A percentile compares a stretch with the other conserved stretches of the same genome.
phyloP scores from a whole-genome alignment of 2,797 vertebrate species.

The Dallia pectoralis region DNA sequence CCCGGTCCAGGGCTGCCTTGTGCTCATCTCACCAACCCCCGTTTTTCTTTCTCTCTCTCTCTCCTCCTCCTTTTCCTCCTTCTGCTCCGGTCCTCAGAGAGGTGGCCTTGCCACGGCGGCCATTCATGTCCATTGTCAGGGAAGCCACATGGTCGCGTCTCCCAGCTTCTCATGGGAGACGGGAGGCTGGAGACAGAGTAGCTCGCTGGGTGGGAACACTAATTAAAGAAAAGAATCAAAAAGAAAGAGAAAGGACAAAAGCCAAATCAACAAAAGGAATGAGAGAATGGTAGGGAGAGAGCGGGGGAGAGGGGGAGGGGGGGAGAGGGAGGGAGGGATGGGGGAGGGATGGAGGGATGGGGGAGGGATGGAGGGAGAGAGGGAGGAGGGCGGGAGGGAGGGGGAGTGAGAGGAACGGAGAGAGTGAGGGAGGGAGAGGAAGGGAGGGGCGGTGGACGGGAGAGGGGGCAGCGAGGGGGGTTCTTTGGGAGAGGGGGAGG shows the following conservation, averaged over 20 bases:
- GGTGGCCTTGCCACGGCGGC: constrained; percentile 69
- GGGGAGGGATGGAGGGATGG: no score
- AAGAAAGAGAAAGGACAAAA: constrained; percentile 75
- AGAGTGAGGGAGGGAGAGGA: constrained; percentile 49
- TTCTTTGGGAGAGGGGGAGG: constrained; percentile 35
- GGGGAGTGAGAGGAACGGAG: no score
- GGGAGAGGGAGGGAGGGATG: background rate
- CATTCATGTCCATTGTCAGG: constrained; percentile 73
- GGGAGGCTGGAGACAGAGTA: constrained; percentile 44
- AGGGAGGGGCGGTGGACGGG: no score
- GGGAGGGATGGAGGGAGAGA: no score
- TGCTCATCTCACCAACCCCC: constrained; percentile 69
- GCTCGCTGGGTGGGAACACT: constrained; percentile 73
- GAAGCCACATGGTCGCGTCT: constrained; percentile 69
- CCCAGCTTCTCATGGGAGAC: constrained; percentile 68
- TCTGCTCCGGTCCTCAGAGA: constrained; percentile 64
- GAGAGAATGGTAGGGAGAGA: constrained; percentile 60
- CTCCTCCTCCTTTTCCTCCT: constrained; percentile 10
- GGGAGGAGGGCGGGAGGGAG: constrained; percentile 48
- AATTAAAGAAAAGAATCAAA: constrained; percentile 70
- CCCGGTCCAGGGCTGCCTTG: constrained; percentile 56
- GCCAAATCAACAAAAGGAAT: constrained; percentile 74
- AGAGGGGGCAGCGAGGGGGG: no score
- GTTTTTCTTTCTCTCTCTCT: constrained; percentile 58
- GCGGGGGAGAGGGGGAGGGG: background rate